Evolutionary conservation across 2,797 vertebrate species (phyloP), one percentile per base, ranked within the genome.

Genomic region (Novumbra hubbsi): DNA sequence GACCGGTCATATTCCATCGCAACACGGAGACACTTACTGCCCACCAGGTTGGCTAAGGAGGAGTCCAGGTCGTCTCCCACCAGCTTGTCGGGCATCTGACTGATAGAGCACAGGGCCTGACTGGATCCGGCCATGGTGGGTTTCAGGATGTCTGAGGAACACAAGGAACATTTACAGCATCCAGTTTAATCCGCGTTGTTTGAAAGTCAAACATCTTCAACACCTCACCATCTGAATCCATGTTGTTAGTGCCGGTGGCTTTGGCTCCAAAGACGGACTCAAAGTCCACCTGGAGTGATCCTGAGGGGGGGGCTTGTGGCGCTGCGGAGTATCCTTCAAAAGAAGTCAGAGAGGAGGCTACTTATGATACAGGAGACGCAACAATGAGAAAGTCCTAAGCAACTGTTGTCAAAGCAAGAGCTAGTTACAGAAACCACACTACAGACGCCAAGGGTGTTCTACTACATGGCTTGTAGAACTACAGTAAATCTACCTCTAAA

Each of bases 221-320:
- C 55, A 19, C 34, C 94, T 95, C 95, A 99, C 98, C 98, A 76
- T 96, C 94, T 88, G 95, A 92, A 88, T 95, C 95, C 86, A 96
- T 86, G 85, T 94, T 94, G 89, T 93, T 93, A 74, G 92, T 95
- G 75, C 92, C 92, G 67, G 95, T 76, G 84, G 96, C 96, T 92
- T 98, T 98, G 92, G 95, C 94, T 93, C 98, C 98, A 90, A 99
- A 99, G 77, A 99, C 98, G 19, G 98, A 99, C 91, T 99, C 98
- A 90, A 99, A 99, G 92, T 99, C 98, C 87, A 99, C 98, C 78
- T 97, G 96, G 90, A 99, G 96, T 92, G 95, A 95, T 84, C 95
- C 88, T 81, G 95, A 92, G 7, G 95, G 94, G 87, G 96, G 94
- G 82, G 92, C 94, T 82, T 92, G 92, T 83, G 95, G 94, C 80